A percentile compares a stretch with the other conserved stretches of the same genome.
These are phyloP conservation scores for Triplophysa dalaica DNA, from an alignment of 2,113 vertebrate genomes.

Conservation along the genomic window DNA sequence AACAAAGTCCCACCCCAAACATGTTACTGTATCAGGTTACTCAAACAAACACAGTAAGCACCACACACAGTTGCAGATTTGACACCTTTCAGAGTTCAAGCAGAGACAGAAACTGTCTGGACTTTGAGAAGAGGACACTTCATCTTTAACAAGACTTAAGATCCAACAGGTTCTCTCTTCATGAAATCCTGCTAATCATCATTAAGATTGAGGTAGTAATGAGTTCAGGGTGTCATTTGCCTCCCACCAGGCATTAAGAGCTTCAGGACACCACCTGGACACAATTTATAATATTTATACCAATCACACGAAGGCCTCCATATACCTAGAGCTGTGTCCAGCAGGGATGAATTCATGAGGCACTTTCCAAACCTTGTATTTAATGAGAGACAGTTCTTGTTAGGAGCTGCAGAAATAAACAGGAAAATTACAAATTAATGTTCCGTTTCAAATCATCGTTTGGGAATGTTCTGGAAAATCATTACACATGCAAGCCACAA, in stretches of 20 bases:
- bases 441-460: slow-evolving; percentile 12
- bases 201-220: not conserved
- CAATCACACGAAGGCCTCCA: not conserved
- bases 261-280: slow-evolving; percentile 4
- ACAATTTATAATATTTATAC: not conserved
- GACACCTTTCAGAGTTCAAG: not conserved
- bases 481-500: not conserved
- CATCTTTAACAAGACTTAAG: not conserved
- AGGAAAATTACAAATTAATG: slow-evolving; percentile 28
- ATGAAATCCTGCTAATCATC: slow-evolving; percentile 5
- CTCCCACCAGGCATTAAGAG: slow-evolving; percentile 4
- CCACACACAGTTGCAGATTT: not conserved
- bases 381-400: slow-evolving; percentile 20
- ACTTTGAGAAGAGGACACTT: not conserved
- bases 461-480: slow-evolving; percentile 5
- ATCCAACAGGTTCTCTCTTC: not conserved
- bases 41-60: not conserved
- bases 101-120: too few species aligned
- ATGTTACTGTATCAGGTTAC: not conserved
- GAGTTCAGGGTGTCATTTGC: slow-evolving; percentile 11
- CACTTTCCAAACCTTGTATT: slow-evolving; percentile 14
- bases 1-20: not conserved
- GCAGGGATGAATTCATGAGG: slow-evolving; percentile 19
- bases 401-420: slow-evolving; percentile 33
- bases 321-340: slow-evolving; percentile 26